phyloP scores from a whole-genome alignment of 1,140 invertebrate genomes.

The Archegozetes longisetosus region DNA sequence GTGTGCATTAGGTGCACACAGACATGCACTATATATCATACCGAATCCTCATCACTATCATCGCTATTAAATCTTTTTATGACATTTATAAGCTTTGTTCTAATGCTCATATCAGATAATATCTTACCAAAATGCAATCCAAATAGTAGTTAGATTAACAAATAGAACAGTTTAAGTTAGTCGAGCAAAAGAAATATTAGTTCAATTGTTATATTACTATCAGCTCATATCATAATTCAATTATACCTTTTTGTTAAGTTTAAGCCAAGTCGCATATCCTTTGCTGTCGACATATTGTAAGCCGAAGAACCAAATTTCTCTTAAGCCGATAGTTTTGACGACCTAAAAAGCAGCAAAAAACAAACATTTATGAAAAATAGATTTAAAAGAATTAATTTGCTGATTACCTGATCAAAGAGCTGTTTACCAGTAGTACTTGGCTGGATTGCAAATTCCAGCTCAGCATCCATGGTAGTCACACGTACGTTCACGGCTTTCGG shows the following conservation, averaged over 20 bases:
- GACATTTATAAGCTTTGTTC: no score
- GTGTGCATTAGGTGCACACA: no score
- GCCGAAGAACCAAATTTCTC: conserved; percentile 99
- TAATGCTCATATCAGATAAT: no score
- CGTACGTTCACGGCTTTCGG: conserved; percentile 73
- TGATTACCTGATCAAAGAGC: conserved; percentile 78
- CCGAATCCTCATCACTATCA: no score
- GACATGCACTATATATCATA: no score
- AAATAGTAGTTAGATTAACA: no score
- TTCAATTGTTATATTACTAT: no score
- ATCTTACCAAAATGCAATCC: no score
- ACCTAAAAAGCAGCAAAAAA: conserved; percentile 36
- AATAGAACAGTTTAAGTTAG: no score
- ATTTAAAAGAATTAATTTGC: background rate
- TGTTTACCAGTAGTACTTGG: conserved; percentile 97
- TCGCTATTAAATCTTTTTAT: no score
- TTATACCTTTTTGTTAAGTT: conserved; percentile 95
- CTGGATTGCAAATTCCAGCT: conserved; percentile 99
- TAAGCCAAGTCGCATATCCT: conserved; percentile 94
- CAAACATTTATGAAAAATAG: conserved; percentile 3
- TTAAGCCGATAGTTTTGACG: conserved; percentile 94
- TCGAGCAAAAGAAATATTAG: no score
- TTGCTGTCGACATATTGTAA: conserved; percentile 97
- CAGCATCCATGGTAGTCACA: conserved; percentile 99
- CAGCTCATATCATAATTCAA: background rate